Conservation (phyloP, 2,888 invertebrate species). For the Aphodius sticticus region DNA sequence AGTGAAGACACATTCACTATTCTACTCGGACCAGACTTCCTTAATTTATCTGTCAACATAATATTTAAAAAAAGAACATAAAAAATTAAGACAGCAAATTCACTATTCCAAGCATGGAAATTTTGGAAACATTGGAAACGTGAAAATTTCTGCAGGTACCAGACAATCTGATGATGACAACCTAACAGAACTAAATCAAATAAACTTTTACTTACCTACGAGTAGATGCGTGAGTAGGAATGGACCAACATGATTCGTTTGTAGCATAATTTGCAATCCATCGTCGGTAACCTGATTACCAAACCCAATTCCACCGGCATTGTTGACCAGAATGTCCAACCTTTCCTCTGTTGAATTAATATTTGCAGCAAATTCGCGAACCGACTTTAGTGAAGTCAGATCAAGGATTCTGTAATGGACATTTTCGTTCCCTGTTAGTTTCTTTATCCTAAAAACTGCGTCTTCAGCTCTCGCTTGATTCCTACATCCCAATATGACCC, state of each 20-base stretch:
- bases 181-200: neutral
- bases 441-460: slow-evolving; percentile 46
- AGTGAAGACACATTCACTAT: slow-evolving; percentile 50
- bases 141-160: no score
- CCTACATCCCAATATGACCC: slow-evolving; percentile 63
- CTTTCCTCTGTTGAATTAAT: slow-evolving; percentile 63
- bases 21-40: slow-evolving; percentile 47
- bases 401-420: slow-evolving; percentile 60
- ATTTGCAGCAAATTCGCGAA: slow-evolving; percentile 67
- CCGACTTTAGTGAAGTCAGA: slow-evolving; percentile 62
- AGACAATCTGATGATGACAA: neutral
- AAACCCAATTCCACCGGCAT: slow-evolving; percentile 62
- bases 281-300: slow-evolving; percentile 63
- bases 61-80: slow-evolving; percentile 35
- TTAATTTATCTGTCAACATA: slow-evolving; percentile 56
- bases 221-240: slow-evolving; percentile 55
- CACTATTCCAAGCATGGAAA: no score
- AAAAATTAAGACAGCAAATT: neutral
- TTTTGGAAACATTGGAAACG: no score
- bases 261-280: slow-evolving; percentile 69
- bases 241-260: slow-evolving; percentile 69
- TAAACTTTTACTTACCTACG: slow-evolving; percentile 50
- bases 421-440: slow-evolving; percentile 50
- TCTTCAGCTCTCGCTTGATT: slow-evolving; percentile 46
- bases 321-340: slow-evolving; percentile 69